A percentile compares a stretch with the other conserved stretches of the same genome.
Conservation (phyloP, 2,888 invertebrate species). For the Drosophila mayaguana region DNA sequence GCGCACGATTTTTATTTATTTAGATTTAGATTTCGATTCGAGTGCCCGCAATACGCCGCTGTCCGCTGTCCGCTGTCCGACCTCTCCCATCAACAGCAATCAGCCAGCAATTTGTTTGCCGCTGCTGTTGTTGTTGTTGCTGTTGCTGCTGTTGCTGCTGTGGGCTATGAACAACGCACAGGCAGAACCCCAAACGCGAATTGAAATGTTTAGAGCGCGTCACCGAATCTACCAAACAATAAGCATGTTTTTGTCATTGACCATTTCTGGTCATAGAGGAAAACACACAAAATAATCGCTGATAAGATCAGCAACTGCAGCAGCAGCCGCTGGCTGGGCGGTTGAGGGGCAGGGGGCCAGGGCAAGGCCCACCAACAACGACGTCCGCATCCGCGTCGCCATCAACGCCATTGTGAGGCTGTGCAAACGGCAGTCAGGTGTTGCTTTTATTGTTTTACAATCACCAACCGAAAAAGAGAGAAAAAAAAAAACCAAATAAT, state of each 20-base stretch:
- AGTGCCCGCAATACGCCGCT: conserved; percentile 21
- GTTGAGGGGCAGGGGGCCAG: conserved; percentile 16
- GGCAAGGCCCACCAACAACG: conserved; percentile 65
- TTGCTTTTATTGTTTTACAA: conserved; percentile 81
- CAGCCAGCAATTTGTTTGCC: conserved; percentile 50
- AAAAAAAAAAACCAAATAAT: too few relatives aligned
- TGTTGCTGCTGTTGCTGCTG: conserved; percentile 15
- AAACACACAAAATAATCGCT: conserved; percentile 20
- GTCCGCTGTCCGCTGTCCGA: not conserved
- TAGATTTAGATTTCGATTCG: conserved; percentile 78
- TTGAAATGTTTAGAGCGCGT: conserved; percentile 71
- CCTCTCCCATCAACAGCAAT: conserved; percentile 34
- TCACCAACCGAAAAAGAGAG: conserved; percentile 53
- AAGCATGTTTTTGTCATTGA: conserved; percentile 65
- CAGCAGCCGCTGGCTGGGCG: not conserved
- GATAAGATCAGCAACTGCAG: conserved; percentile 63
- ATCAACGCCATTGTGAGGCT: conserved; percentile 72
- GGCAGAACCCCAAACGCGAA: conserved; percentile 63
- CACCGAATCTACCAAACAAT: conserved; percentile 69
- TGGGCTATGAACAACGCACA: conserved; percentile 38
- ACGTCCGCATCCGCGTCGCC: conserved; percentile 63
- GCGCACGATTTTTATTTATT: conserved; percentile 81
- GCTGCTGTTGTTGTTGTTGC: conserved; percentile 7
- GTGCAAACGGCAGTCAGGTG: conserved; percentile 76
- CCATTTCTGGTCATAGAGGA: conserved; percentile 65